Percentiles rank a stretch among this genome's conserved stretches.
Conservation (phyloP, 2,797 vertebrate genomes). For the Spondyliosoma cantharus region DNA sequence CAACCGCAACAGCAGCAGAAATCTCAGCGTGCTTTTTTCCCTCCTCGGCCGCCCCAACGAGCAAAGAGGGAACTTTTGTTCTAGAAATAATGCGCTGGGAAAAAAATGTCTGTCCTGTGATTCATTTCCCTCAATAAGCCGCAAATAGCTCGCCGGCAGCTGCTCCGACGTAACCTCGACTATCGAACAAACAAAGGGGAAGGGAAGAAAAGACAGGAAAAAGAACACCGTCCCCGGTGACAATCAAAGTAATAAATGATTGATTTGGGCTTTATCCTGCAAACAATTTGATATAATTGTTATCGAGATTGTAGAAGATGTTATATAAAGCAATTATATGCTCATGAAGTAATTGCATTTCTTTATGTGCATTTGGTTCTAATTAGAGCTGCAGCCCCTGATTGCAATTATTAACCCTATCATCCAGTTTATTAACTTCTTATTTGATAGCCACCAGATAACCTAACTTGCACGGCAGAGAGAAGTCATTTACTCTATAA, state of each 20-base stretch:
- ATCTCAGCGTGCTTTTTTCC: constrained; percentile 50
- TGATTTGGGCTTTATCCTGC: constrained; percentile 43
- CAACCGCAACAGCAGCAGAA: constrained; percentile 69
- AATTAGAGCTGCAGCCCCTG: constrained; percentile 66
- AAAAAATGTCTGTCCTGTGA: constrained; percentile 49
- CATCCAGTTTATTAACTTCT: constrained; percentile 74
- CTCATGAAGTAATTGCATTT: constrained; percentile 64
- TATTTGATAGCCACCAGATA: constrained; percentile 73
- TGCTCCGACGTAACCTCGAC: constrained; percentile 38
- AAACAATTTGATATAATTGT: constrained; percentile 54
- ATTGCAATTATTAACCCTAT: constrained; percentile 78
- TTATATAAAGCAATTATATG: constrained; percentile 62
- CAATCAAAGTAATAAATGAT: constrained; percentile 18
- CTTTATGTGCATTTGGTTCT: constrained; percentile 66
- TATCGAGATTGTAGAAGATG: constrained; percentile 58
- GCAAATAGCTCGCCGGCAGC: constrained; percentile 45
- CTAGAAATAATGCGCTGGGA: constrained; percentile 58
- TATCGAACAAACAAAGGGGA: constrained; percentile 24
- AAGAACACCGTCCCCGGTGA: constrained; percentile 31
- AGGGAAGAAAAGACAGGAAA: not conserved
- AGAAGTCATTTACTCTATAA: constrained; percentile 79
- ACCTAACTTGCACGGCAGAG: constrained; percentile 62
- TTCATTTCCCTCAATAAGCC: constrained; percentile 62
- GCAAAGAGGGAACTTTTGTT: constrained; percentile 47
- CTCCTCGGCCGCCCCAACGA: not conserved